phyloP scores from a whole-genome alignment of 92 coral and sea anemone genomes.

The Epizoanthus illoricatus region DNA sequence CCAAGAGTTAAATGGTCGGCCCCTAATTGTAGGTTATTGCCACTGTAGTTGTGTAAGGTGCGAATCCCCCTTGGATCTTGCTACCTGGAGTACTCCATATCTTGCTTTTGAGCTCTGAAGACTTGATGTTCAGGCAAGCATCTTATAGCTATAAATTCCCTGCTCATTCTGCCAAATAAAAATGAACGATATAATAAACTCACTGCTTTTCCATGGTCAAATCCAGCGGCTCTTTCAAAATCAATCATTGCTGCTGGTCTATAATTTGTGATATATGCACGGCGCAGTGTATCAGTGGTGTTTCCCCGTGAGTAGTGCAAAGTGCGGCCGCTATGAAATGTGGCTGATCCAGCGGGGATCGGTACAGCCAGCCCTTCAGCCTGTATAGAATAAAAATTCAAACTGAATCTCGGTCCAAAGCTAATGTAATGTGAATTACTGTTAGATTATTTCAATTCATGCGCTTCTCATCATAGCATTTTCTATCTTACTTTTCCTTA shows the following conservation, averaged over 20 bases:
- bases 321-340: slow-evolving; percentile 61
- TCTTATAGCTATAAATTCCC: no score
- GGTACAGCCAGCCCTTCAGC: slow-evolving; percentile 58
- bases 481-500: no score
- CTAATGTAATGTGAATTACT: not conserved
- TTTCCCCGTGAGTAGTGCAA: slow-evolving; percentile 69
- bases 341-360: slow-evolving; percentile 50
- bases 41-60: no score
- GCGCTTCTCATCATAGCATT: not conserved
- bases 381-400: slow-evolving; percentile 11
- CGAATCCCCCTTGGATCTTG: no score
- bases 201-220: slow-evolving; percentile 58
- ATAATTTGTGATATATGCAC: slow-evolving; percentile 63
- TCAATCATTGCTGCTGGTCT: slow-evolving; percentile 59
- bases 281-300: slow-evolving; percentile 34
- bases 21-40: no score
- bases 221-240: slow-evolving; percentile 52
- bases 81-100: no score
- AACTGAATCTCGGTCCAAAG: not conserved
- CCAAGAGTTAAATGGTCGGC: no score
- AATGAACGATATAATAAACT: not conserved
- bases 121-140: no score
- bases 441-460: not conserved
- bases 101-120: no score
- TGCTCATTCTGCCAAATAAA: no score